phyloP scores from a whole-genome alignment of 35 echinoderm and acorn worm genomes.

The Stichopus chloronotus region DNA sequence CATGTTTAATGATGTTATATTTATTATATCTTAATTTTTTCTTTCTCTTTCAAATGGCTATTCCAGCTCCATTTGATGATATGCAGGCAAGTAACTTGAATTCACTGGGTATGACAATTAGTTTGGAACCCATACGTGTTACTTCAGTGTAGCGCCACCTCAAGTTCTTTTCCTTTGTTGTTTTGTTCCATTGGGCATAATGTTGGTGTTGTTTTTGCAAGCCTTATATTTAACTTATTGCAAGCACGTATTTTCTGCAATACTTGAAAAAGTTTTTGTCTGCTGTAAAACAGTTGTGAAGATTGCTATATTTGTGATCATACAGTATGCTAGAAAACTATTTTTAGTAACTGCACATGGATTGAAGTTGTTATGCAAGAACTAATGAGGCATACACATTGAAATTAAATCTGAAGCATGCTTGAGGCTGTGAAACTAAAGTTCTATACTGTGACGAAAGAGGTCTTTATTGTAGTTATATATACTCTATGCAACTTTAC shows the following conservation, averaged over 20 bases:
- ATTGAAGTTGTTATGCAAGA: not conserved
- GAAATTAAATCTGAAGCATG: not conserved
- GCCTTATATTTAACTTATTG: no score
- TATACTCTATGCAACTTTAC: not conserved
- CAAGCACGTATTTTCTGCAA: no score
- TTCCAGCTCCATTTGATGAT: slow-evolving; percentile 30
- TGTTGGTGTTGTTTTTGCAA: no score
- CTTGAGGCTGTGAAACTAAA: not conserved
- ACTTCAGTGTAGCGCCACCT: slow-evolving; percentile 11
- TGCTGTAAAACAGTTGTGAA: no score
- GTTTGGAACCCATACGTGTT: slow-evolving; percentile 47
- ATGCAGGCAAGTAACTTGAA: slow-evolving; percentile 54
- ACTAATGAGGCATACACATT: not conserved
- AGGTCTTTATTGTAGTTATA: not conserved
- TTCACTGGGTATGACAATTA: slow-evolving; percentile 39
- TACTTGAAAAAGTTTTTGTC: no score
- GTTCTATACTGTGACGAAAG: not conserved
- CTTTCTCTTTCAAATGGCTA: slow-evolving; percentile 15
- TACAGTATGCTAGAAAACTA: no score
- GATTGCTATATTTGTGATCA: no score
- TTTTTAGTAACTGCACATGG: not conserved
- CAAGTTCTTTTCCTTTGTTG: not conserved
- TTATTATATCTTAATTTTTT: not conserved
- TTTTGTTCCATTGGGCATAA: not conserved
- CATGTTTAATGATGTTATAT: not conserved